Conservation (phyloP, 2,113 vertebrate species). For the Tenebrosternarchus preto region DNA sequence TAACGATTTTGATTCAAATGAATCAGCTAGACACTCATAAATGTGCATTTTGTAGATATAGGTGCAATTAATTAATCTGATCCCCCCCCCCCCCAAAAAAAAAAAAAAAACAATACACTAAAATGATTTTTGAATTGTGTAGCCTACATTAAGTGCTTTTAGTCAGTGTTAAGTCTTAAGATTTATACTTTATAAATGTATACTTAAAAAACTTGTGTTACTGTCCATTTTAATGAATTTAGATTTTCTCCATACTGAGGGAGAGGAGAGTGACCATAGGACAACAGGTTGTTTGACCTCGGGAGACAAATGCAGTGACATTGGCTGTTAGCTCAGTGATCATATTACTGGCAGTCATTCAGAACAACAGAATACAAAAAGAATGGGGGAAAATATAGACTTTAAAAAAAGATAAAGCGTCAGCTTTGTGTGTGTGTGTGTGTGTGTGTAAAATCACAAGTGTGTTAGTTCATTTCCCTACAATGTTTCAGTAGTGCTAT, state of each 20-base stretch:
- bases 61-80: too few species aligned
- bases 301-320: conserved; percentile 42
- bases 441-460: neutral
- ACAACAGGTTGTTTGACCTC: conserved; percentile 46
- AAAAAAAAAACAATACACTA: too few species aligned
- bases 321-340: conserved; percentile 36
- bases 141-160: too few species aligned
- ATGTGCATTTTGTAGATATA: too few species aligned
- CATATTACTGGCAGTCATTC: conserved; percentile 41
- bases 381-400: neutral
- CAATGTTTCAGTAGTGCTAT: neutral
- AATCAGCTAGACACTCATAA: too few species aligned
- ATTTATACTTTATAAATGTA: conserved; percentile 8
- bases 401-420: conserved; percentile 1
- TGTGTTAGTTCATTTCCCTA: neutral
- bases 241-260: conserved; percentile 15
- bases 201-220: conserved; percentile 21
- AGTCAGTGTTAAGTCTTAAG: neutral
- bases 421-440: neutral
- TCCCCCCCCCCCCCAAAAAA: too few species aligned
- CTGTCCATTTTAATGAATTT: conserved; percentile 24
- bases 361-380: conserved; percentile 18
- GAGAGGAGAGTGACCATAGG: conserved; percentile 46
- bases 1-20: neutral
- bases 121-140: too few species aligned